Percentiles rank a stretch among this genome's conserved stretches.
phyloP scores from a whole-genome alignment of 1,140 invertebrate species.

The Rhizoglyphus robini region DNA sequence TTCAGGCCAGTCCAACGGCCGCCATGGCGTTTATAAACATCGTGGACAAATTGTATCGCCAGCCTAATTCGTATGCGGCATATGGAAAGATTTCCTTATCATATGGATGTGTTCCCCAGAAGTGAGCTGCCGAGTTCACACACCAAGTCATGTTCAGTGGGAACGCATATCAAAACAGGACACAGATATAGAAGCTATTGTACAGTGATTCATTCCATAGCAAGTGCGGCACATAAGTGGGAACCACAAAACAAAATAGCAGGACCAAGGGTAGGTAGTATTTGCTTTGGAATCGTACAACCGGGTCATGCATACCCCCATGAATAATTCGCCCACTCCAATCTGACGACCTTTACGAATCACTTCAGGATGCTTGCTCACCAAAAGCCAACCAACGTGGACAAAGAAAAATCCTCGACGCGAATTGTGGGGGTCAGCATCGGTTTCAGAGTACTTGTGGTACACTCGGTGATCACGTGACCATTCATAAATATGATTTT shows the following conservation, averaged over 20 bases:
- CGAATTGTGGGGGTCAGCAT: constrained; percentile 91
- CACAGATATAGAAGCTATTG: constrained; percentile 66
- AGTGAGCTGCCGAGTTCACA: constrained; percentile 42
- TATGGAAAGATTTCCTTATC: constrained; percentile 46
- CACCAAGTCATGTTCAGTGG: constrained; percentile 82
- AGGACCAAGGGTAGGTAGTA: constrained; percentile 70
- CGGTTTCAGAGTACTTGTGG: constrained; percentile 89
- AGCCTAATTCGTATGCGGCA: constrained; percentile 67
- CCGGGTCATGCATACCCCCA: constrained; percentile 64
- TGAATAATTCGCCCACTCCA: constrained; percentile 80
- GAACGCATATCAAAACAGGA: constrained; percentile 67
- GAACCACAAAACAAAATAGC: constrained; percentile 66
- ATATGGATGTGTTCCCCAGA: constrained; percentile 38
- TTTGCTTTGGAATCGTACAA: constrained; percentile 71
- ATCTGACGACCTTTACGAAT: constrained; percentile 67
- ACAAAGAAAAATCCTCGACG: constrained; percentile 89
- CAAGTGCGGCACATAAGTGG: constrained; percentile 64
- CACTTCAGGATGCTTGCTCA: constrained; percentile 80
- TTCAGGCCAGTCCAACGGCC: constrained; percentile 56
- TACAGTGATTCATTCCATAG: constrained; percentile 64
- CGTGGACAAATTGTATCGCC: constrained; percentile 41
- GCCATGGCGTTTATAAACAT: constrained; percentile 49
- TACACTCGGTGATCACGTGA: constrained; percentile 85
- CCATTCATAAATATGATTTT: constrained; percentile 80
- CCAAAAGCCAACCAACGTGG: constrained; percentile 83